Evolutionary conservation across 1,140 invertebrate genomes (phyloP), one percentile per base, ranked within the genome.

Genomic region (Leguminivora glycinivorella): DNA sequence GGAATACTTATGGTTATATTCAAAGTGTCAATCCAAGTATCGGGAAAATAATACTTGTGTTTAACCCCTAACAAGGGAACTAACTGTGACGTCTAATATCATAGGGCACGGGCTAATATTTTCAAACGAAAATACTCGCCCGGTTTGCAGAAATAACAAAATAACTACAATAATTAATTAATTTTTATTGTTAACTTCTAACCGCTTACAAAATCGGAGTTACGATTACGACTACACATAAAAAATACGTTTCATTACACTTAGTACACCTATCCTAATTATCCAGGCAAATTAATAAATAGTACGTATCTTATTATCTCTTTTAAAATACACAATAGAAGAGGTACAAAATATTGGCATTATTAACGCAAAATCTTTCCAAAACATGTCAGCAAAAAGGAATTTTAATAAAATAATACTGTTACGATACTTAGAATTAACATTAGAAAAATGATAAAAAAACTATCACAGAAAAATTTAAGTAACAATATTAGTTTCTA

Each of bases 11-110:
- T 73, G 74, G 67, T 80, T 43, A 75, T 81, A 79, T 89, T 89
- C 87, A 91, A 89, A 91, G 89, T 91, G 89, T 90, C 89, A 91
- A 90, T 90, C 88, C 78, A 81, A 83, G 78, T 78, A 76, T 75
- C 79, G 76, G 81, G 81, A 78, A 72, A 63, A 63, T 72, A 72
- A 47, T 70, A 74, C 75, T 85, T 77, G 63, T 70, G 72, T 70
- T 84, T 89, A 88, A 88, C 86, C 77, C 70, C 73, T 84, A 88
- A 84, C 79, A 76, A 72, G 82, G 79, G 79, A 70, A 78, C 72
- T 75, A 80, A 67, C 75, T 78, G 75, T 72, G 72, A 78, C 77
- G 84, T 83, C 79, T 75, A 71, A 82, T 84, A 82, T 34, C 56
- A 58, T 76, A 77, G 79, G 82, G 80, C 69, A 78, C 77, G 75